These are phyloP conservation scores for Caenorhabditis zanzibari DNA, from an alignment of 2,888 invertebrate genomes.

Conservation along the genomic window DNA sequence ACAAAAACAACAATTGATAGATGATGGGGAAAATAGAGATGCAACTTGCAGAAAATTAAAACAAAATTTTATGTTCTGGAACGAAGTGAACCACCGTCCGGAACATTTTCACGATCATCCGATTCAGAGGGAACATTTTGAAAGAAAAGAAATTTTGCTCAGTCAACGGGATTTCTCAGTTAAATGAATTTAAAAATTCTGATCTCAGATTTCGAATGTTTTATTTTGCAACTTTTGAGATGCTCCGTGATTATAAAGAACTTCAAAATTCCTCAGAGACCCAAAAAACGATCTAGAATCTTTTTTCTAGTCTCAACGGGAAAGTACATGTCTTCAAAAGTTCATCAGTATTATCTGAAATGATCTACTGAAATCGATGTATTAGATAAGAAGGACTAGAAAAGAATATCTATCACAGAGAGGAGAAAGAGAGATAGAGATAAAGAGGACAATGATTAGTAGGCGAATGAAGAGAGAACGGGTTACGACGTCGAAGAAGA, in stretches of 20 bases:
- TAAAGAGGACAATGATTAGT: conserved; percentile 51
- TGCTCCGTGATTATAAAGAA: no score
- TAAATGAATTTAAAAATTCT: no score
- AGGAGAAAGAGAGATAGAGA: no score
- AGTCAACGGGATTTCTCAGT: background rate
- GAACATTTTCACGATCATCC: background rate
- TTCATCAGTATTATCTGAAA: background rate
- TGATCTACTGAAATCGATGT: conserved; percentile 33
- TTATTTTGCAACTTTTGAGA: no score
- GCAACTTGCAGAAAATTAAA: conserved; percentile 5
- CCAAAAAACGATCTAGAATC: no score
- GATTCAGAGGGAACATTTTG: background rate
- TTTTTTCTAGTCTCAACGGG: no score
- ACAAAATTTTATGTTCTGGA: conserved; percentile 24
- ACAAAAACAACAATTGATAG: conserved; percentile 27
- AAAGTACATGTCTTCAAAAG: conserved; percentile 1
- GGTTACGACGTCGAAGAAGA: conserved; percentile 43
- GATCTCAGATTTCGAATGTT: no score
- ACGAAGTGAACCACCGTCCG: conserved; percentile 12
- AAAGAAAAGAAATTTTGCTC: background rate
- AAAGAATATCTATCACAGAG: conserved; percentile 19
- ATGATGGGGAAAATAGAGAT: background rate
- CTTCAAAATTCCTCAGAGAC: no score
- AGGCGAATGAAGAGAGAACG: conserved; percentile 50
- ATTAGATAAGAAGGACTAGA: conserved; percentile 21